Percentiles rank a stretch among this genome's conserved stretches.
These are phyloP conservation scores for Rutpela maculata DNA, from an alignment of 2,888 invertebrate species.

Conservation along the genomic window DNA sequence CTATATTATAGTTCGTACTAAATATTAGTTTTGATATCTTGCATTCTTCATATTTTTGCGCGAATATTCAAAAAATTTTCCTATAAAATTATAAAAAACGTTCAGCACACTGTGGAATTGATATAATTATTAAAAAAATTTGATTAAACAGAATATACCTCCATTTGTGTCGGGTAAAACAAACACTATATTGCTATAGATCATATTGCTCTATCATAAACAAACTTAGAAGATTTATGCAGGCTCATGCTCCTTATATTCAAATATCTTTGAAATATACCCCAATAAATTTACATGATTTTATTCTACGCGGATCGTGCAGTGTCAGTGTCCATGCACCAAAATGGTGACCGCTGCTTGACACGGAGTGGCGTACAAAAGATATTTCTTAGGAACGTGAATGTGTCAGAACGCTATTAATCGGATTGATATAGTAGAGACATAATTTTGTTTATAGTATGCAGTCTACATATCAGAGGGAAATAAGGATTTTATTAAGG, in stretches of 20 bases:
- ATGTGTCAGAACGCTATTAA: conserved; percentile 53
- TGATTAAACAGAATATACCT: too few species aligned
- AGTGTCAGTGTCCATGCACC: conserved; percentile 17
- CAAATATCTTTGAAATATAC: conserved; percentile 1
- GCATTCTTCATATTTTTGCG: too few species aligned
- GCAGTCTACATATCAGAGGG: conserved; percentile 35
- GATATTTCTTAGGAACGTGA: conserved; percentile 38
- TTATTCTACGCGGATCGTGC: conserved; percentile 15
- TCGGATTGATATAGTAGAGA: conserved; percentile 54
- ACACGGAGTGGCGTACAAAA: conserved; percentile 24
- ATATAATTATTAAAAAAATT: too few species aligned
- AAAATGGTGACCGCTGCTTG: conserved; percentile 23
- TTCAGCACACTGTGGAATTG: too few species aligned
- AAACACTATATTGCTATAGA: background rate
- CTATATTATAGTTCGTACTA: too few species aligned
- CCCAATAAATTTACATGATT: conserved; percentile 31
- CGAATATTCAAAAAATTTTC: too few species aligned
- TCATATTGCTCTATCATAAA: background rate
- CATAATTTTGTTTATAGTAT: conserved; percentile 53
- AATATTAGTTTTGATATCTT: too few species aligned
- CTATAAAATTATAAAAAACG: too few species aligned
- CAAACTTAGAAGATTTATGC: background rate
- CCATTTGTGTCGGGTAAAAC: background rate
- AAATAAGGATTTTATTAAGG: background rate
- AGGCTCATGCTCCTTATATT: conserved; percentile 6